Evolutionary conservation across 2,113 vertebrate genomes (phyloP), one percentile per base, ranked within the genome.

Genomic region (Cathartes aura): DNA sequence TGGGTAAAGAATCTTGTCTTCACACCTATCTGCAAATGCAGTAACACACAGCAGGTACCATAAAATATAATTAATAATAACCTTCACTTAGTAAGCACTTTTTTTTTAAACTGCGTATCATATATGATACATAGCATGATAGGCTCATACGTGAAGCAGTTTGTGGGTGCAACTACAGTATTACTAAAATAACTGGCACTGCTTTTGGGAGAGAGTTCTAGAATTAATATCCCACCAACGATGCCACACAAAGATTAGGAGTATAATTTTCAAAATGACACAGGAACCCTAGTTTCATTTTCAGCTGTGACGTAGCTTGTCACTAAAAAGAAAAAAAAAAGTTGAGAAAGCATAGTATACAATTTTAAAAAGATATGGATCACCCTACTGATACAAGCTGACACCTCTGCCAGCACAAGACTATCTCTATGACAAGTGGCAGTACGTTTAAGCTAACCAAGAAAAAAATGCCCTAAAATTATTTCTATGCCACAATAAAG

Each of bases 281-380:
- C 13, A 59, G 18, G 8, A 55, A 60, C 7, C 2, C 19, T 15
- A 36, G 48, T 73, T 94, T 82, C 40, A 40, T 40, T 95, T 93
- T 80, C 45, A 50, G 16, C 14, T 90, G 52, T 59, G 43, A 40
- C 0, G 0, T 2, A 21, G 55, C 17, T 32, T n/a, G 26, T 34
- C 34, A 72, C 19, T 50, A 34, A 56, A 75, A 48, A 18, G 13
- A 59, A 8, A 83, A 71, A 63, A 11, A 15, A 12, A 60, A 32
- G 11, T 9, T 26, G 15, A 58, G 18, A 47, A 52, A 68, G 21
- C 18, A 27, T 1, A 75, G 9, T 3, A 34, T 12, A 52, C 22
- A 19, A 26, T 43, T 67, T 47, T 3, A 43, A 91, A 75, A 62
- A 48, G 6, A 63, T 5, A 53, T 1, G 2, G 8, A 30, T 45